Evolutionary conservation across 2,113 vertebrate genomes (phyloP).

Genomic region (Cyanoramphus novaezelandiae): DNA sequence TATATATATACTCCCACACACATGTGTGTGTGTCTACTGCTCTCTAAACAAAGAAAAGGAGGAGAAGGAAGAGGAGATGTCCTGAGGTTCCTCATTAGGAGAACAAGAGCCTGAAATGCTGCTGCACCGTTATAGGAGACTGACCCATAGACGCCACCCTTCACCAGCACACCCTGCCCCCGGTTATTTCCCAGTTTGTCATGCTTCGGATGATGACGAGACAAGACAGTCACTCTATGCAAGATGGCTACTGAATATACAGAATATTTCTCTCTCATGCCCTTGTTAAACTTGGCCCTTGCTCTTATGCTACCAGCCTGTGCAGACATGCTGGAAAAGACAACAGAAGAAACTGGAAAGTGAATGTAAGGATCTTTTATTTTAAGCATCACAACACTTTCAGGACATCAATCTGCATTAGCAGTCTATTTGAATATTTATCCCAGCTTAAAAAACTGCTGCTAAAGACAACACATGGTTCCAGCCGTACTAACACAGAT

Average conservation of each 20-base stretch:
- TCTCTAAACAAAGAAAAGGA: background rate
- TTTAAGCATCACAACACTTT: background rate
- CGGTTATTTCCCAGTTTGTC: background rate
- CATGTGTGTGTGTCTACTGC: too few species aligned
- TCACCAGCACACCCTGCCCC: background rate
- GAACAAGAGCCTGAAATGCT: background rate
- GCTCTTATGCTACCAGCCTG: background rate
- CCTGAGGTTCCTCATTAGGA: background rate
- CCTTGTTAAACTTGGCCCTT: background rate
- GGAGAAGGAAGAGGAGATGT: background rate
- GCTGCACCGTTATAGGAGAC: accelerated
- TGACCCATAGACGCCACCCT: too few species aligned
- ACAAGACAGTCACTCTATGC: background rate
- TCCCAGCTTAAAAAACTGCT: background rate
- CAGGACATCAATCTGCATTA: background rate
- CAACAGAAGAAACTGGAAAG: accelerated
- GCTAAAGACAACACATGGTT: background rate
- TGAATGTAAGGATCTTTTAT: background rate
- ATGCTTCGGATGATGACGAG: accelerated
- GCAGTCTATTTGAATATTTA: background rate
- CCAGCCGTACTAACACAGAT: background rate
- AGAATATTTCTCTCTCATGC: background rate
- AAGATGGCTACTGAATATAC: background rate
- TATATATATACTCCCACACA: background rate
- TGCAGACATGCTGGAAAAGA: background rate